phyloP scores from a whole-genome alignment of 2,113 vertebrate species.

The Chauna torquata region DNA sequence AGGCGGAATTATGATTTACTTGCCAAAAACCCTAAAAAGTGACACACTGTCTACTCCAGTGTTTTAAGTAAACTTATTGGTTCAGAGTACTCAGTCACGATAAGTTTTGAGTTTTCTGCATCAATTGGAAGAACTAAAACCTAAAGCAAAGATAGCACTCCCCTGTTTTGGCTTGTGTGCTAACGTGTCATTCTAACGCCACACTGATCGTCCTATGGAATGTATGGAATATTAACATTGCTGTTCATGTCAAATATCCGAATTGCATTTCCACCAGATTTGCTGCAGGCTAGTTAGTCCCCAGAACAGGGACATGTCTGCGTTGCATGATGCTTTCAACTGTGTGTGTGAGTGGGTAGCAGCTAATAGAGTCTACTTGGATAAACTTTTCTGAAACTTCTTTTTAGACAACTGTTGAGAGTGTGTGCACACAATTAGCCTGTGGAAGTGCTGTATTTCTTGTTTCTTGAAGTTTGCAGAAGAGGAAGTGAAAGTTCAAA shows the following conservation, averaged over 20 bases:
- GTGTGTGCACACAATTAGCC: accelerated
- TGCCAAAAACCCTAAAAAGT: too few species aligned
- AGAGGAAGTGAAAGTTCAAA: background rate
- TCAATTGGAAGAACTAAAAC: background rate
- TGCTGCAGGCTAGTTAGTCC: background rate
- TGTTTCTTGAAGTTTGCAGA: background rate
- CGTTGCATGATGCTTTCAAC: background rate
- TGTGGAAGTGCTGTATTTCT: background rate
- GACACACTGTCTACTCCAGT: background rate
- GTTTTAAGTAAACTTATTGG: background rate
- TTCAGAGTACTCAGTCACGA: background rate
- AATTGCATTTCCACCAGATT: background rate
- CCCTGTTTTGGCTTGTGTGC: background rate
- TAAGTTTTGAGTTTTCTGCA: background rate
- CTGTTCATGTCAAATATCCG: background rate
- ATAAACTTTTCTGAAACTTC: background rate
- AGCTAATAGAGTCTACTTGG: background rate
- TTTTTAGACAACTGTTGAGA: background rate
- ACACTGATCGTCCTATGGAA: background rate
- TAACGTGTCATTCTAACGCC: background rate
- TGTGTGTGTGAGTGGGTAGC: background rate
- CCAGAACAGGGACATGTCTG: background rate
- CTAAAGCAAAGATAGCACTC: background rate
- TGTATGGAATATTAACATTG: background rate
- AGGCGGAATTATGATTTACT: background rate